Percentiles rank a stretch among this genome's conserved stretches.
phyloP scores from a whole-genome alignment of 2,113 vertebrate species.

The Sylvia atricapilla region DNA sequence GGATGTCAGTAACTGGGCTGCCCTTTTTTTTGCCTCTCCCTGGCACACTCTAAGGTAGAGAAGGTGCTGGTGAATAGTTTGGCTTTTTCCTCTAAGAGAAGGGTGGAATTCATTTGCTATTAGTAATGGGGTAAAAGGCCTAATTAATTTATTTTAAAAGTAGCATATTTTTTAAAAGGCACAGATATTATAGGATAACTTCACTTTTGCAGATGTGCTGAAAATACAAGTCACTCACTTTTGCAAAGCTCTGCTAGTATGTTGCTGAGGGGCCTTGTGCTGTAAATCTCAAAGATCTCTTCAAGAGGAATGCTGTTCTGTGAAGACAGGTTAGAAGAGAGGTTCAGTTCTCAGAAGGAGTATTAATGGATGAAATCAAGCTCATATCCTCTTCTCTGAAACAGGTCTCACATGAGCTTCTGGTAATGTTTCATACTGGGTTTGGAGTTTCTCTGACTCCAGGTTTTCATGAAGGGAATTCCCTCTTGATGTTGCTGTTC shows the following conservation, averaged over 20 bases:
- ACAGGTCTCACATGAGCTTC: background rate
- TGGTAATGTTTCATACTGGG: background rate
- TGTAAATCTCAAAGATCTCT: conserved; percentile 83
- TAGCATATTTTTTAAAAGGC: background rate
- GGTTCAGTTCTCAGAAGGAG: background rate
- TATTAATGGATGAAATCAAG: background rate
- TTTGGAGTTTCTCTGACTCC: background rate
- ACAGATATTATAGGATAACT: background rate
- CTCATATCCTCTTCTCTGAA: background rate
- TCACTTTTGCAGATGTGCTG: background rate
- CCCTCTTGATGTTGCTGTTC: background rate
- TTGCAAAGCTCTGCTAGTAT: conserved; percentile 38
- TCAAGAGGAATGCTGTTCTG: conserved; percentile 83
- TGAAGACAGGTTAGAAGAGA: conserved; percentile 9
- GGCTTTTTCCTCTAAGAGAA: background rate
- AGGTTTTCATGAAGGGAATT: background rate
- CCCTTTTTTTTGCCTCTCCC: background rate
- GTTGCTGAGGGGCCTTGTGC: conserved; percentile 63
- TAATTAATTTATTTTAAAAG: background rate
- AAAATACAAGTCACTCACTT: conserved; percentile 45
- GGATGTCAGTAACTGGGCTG: background rate
- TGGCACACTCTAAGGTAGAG: background rate
- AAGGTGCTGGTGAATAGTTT: background rate
- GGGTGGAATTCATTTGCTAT: background rate
- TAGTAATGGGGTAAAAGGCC: background rate